Percentiles rank a stretch among this genome's conserved stretches.
These are phyloP conservation scores for Coturnix japonica DNA, from an alignment of 2,113 vertebrate genomes.

Conservation along the genomic window DNA sequence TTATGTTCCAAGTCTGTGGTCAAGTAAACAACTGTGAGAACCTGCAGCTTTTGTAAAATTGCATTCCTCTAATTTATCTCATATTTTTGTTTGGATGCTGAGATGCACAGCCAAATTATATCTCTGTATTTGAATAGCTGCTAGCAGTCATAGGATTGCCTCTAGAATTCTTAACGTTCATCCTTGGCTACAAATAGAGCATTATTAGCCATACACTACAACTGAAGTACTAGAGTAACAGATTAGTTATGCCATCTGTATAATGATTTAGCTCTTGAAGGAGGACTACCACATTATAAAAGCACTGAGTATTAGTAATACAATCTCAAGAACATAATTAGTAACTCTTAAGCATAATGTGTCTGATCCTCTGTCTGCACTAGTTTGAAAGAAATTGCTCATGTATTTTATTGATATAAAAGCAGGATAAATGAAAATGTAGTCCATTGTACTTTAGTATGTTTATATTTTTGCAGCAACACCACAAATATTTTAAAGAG, in stretches of 20 bases:
- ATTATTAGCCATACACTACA: not conserved
- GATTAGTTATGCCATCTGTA: not conserved
- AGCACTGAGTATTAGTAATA: conserved; percentile 26
- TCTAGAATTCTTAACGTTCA: conserved; percentile 25
- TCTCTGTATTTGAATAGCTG: not conserved
- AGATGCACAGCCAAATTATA: not conserved
- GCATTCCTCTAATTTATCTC: not conserved
- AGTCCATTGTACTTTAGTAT: not conserved
- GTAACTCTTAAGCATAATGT: not conserved
- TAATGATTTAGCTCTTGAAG: conserved; percentile 4
- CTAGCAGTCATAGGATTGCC: not conserved
- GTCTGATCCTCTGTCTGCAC: not conserved
- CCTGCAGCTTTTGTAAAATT: not conserved
- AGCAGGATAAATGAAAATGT: not conserved
- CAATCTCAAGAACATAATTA: conserved; percentile 1
- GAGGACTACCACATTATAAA: not conserved
- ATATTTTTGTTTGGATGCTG: not conserved
- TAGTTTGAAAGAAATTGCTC: conserved; percentile 6
- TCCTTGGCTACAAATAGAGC: not conserved
- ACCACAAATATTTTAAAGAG: not conserved
- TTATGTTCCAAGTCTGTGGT: not conserved
- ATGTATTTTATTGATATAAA: not conserved
- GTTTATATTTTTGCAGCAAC: not conserved
- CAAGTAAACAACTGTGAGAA: not conserved
- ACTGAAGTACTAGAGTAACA: not conserved